Percentiles rank a stretch among this genome's conserved stretches.
Conservation (phyloP, 2,797 vertebrate species). For the Cyprinella venusta region DNA sequence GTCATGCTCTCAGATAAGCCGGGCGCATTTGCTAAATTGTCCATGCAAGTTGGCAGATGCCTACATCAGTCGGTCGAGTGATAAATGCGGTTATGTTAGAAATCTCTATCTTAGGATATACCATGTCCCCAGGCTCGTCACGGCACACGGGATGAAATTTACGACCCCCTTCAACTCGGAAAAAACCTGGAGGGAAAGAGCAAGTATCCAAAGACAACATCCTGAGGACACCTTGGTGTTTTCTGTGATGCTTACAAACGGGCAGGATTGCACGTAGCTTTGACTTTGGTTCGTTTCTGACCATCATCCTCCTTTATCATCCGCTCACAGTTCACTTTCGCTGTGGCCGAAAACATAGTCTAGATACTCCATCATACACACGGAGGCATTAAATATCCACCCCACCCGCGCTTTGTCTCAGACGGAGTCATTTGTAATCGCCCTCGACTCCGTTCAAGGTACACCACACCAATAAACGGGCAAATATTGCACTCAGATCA, state of each 20-base stretch:
- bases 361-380: conserved; percentile 44
- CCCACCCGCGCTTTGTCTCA: conserved; percentile 16
- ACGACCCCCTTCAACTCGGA: conserved; percentile 53
- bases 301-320: conserved; percentile 53
- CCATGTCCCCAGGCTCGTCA: conserved; percentile 52
- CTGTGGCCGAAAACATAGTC: conserved; percentile 41
- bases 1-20: conserved; percentile 51
- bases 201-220: conserved; percentile 60
- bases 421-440: conserved; percentile 56
- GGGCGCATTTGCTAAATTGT: conserved; percentile 59
- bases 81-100: conserved; percentile 55
- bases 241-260: conserved; percentile 51
- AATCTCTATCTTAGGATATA: conserved; percentile 57
- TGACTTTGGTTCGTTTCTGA: conserved; percentile 54
- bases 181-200: conserved; percentile 45
- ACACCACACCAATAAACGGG: conserved; percentile 48
- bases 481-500: conserved; percentile 53
- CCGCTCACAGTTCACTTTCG: conserved; percentile 41
- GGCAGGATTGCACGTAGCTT: conserved; percentile 44
- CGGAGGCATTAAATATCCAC: conserved; percentile 32
- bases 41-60: conserved; percentile 56
- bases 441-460: conserved; percentile 48
- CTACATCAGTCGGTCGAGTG: conserved; percentile 59
- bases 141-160: conserved; percentile 52
- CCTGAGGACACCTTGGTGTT: conserved; percentile 47